Base-by-base conservation (phyloP, 2,797 vertebrate species). In the Sebastes ruberrimus region DNA sequence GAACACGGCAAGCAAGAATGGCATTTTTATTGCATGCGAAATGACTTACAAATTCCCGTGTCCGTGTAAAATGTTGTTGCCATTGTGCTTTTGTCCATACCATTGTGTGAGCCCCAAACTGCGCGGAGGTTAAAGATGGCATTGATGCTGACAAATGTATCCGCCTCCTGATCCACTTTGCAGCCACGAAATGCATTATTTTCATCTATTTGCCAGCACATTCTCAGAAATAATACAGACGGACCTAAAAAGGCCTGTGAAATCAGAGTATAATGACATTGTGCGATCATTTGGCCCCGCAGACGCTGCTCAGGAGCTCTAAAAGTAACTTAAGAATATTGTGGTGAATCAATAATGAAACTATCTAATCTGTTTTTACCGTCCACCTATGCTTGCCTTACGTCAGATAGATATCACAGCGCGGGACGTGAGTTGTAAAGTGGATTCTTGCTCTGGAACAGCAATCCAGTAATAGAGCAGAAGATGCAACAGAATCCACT, bases 301-400 rank as follows among this genome's bases (percentile, higher is more conserved):
- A 59, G 89, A 87, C 27, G 52, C 78, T 81, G 85, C 87, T 90
- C 82, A 89, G 78, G 77, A 91, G 91, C 90, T 90, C 81, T 90
- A 89, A 92, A 95, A 94, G 95, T 95, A 96, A 95, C 93, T 95
- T 93, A 94, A 96, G 91, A 94, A 91, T 95, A 92, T 87, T 91
- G 90, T 92, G 89, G 94, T 93, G 90, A 96, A 97, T 97, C 95
- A 96, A 97, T 96, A 96, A 86, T 93, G 38, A 89, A 96, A 91
- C 93, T 93, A 96, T 94, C 86, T 95, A 93, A 95, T 92, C 90
- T 95, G 93, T 95, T 94, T 52, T 93, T 93, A 86, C 92, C 86
- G 80, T 91, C 88, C 92, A 92, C 90, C 93, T 91, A 91, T 90
- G 90, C 92, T 95, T 94, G 86, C 86, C 28, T 97, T 95, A 90